Evolutionary conservation across 2,888 invertebrate species (phyloP), one percentile per base, ranked within the genome.

Genomic region (Lycia hirtaria): DNA sequence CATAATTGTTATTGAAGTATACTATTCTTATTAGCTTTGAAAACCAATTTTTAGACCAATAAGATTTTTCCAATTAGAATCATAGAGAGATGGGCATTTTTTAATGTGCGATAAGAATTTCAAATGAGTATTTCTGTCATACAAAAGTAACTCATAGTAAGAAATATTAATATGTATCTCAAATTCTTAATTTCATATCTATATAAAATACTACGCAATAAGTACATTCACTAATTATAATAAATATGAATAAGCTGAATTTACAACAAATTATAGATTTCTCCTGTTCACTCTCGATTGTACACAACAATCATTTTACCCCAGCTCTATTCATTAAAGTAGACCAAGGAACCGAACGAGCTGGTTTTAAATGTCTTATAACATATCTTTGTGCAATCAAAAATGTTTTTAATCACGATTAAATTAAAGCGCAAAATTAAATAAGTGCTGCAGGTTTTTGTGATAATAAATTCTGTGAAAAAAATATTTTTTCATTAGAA

Each of bases 401-500:
- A 77, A 73, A 45, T 66, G n/a, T 35, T 62, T 71, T 75, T 67
- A 80, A 78, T 28, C 1, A 0, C 0, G 1, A 22, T 47, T 49
- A 7, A 5, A 15, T 54, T 79, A 79, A 66, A 76, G 79, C 66
- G 67, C 60, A 72, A 38, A 66, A 67, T 79, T 0, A 35, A 28
- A 20, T 68, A 41, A 10, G 0, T 0, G 0, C 0, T 0, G 1
- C 9, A 14, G 65, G 73, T 66, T 72, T 73, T 72, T 78, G 69
- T 60, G 71, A 56, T 71, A 76, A 60, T 53, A 45, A 49, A 55
- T 53, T 47, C 17, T 53, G 61, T 62, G 66, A 75, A 75, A 76
- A 80, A 77, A 75, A 75, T 71, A 83, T 87, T 90, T 91, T 87
- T 91, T 86, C 72, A 79, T 81, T 83, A 87, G 86, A 91, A 92